Evolutionary conservation across 2,113 vertebrate species (phyloP), one percentile per base, ranked within the genome.

Genomic region (Heptranchias perlo): DNA sequence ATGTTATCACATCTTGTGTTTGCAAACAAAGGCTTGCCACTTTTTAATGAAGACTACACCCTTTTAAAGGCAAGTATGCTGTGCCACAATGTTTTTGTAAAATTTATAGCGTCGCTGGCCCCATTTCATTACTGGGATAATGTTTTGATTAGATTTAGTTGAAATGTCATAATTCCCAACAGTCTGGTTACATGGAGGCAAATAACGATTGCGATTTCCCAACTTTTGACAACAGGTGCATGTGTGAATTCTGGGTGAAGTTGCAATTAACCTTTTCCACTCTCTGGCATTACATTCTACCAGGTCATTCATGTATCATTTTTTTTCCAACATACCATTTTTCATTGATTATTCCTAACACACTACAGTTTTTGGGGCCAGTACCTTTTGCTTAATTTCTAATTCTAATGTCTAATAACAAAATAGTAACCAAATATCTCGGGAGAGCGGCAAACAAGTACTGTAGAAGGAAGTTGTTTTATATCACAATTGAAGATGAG

Each of bases 131-230:
- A 52, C 44, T 25, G 52, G 58, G n/a, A 82, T 82, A 69, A 28
- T 69, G n/a, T 44, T 82, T 82, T 82, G 76, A 82, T 82, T 82
- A 82, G 76, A 89, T 54, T 89, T 89, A 52, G 23, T 61, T 61
- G 58, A 61, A 61, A 62, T 92, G 14, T 62, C 89, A 92, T 39
- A 35, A 92, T 61, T 92, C 31, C 89, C 54, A n/a, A 13, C 54
- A n/a, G 89, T 39, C 89, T 92, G 14, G 49, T 47, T 25, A 49
- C 44, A 87, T 8, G 28, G 67, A 89, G 2, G 11, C 28, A 31
- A 58, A 58, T 91, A 91, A 91, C 58, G 28, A 91, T 35, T 13
- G 62, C 35, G 54, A n/a, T 39, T 78, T 92, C 54, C 0, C 13
- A 58, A 61, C 7, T 1, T 61, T 61, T 92, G 52, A 82, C 76